Percentiles rank a stretch among this genome's conserved stretches.
phyloP scores from a whole-genome alignment of 2,113 vertebrate genomes.

The Psettodes erumei region DNA sequence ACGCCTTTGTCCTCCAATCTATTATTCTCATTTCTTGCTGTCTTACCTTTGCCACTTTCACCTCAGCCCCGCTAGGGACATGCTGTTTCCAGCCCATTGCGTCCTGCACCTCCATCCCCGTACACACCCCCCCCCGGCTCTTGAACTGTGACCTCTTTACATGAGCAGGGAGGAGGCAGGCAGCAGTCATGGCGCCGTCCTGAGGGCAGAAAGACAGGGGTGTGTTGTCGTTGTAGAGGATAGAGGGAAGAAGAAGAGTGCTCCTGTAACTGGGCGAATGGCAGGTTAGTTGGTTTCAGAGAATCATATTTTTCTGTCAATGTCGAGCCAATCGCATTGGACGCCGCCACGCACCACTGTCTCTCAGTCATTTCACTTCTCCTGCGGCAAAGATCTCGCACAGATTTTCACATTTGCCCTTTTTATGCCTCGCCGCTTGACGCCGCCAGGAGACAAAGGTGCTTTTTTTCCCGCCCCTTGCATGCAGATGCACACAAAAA shows the following conservation, averaged over 20 bases:
- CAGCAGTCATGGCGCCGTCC: no score
- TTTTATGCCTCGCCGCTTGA: no score
- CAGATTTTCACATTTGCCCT: conserved; percentile 37
- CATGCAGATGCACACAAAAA: conserved; percentile 15
- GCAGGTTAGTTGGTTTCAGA: no score
- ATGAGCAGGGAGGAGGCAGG: conserved; percentile 30
- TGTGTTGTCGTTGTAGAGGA: no score
- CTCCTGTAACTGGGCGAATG: no score
- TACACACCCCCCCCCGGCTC: conserved; percentile 24
- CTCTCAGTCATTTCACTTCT: conserved; percentile 21
- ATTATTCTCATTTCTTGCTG: conserved; percentile 7
- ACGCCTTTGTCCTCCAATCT: no score
- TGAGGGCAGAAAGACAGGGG: no score
- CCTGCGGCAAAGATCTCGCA: conserved; percentile 4
- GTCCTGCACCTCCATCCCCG: conserved; percentile 2
- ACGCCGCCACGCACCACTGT: no score
- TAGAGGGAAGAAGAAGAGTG: neutral
- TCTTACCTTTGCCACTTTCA: conserved; percentile 36
- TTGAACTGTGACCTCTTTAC: conserved; percentile 54
- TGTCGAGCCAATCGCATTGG: no score
- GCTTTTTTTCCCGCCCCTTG: no score
- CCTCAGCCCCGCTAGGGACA: conserved; percentile 6
- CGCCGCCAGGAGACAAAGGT: no score
- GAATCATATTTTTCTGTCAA: no score
- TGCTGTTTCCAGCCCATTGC: conserved; percentile 17